Percentiles rank a stretch among this genome's conserved stretches.
phyloP scores from a whole-genome alignment of 2,797 vertebrate species.

The Agapornis canus region DNA sequence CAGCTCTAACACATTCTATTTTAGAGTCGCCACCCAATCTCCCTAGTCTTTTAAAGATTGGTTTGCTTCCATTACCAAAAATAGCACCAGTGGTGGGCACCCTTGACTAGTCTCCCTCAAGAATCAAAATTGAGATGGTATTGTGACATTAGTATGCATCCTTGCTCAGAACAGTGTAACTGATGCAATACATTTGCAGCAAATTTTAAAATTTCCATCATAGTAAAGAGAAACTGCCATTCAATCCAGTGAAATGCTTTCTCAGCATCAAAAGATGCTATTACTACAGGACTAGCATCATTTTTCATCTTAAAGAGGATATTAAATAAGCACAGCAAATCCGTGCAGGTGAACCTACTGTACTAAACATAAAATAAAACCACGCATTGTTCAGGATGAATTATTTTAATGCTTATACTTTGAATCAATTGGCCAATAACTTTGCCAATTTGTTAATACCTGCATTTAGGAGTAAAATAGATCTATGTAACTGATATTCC shows the following conservation, averaged over 20 bases:
- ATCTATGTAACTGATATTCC: neutral
- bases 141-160: conserved; percentile 15
- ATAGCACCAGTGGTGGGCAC: neutral
- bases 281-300: conserved; percentile 66
- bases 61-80: conserved; percentile 22
- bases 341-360: conserved; percentile 65
- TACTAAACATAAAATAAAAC: conserved; percentile 74
- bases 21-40: neutral
- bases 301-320: conserved; percentile 78
- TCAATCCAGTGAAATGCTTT: conserved; percentile 70
- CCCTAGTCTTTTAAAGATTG: neutral
- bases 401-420: conserved; percentile 73
- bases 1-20: neutral
- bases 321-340: conserved; percentile 79
- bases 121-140: conserved; percentile 27
- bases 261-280: conserved; percentile 73
- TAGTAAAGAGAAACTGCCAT: conserved; percentile 63
- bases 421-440: conserved; percentile 74
- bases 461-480: conserved; percentile 54
- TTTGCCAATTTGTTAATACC: conserved; percentile 66
- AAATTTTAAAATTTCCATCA: conserved; percentile 70
- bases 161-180: conserved; percentile 24
- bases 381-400: conserved; percentile 72
- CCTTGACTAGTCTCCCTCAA: neutral
- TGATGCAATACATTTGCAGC: conserved; percentile 48